Base-by-base conservation (phyloP, 2,113 vertebrate species). In the Boleophthalmus pectinirostris region DNA sequence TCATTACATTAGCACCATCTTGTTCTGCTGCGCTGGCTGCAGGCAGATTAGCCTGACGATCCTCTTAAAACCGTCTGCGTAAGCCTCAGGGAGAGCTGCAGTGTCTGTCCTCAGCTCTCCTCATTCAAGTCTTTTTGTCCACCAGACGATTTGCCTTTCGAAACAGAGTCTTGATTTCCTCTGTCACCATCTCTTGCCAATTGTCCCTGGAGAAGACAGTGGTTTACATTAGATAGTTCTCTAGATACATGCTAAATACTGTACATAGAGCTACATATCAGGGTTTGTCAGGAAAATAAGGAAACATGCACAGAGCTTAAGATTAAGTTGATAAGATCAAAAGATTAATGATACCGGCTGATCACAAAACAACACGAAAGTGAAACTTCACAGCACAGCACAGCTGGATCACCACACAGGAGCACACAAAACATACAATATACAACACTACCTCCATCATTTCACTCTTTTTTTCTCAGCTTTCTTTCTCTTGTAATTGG, bases 131-230 rank as follows among this genome's bases (percentile, higher is more conserved):
- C 74, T 89, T 93, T 21, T 92, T 94, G 82, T 92, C 87, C 87
- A 94, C 91, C 43, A 87, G 78, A 63, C 90, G 92, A 70, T 89
- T 92, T 51, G 93, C 93, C 82, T 87, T 90, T 29, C 84, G 93
- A 88, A 98, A 94, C 74, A 93, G 91, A n/a, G 54, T 66, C 86
- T 92, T 96, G 81, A 98, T 93, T 92, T 97, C 96, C 65, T 93
- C 93, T 15, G 94, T 95, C 86, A 96, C 90, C 69, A 89, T 82
- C 11, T 93, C 91, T 79, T 95, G 92, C 96, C 95, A 97, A 74
- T 93, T 93, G 61, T 92, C 92, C 72, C 97, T 98, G 78, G 21
- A 66, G 82, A 68, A 78, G 0, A 75, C 33, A 77, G 10, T 68
- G 3, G 3, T 47, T 70, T 72, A 49, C 1, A 66, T n/a, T 24